Percentiles rank a stretch among this genome's conserved stretches.
These are phyloP conservation scores for Lordiphosa mommai DNA, from an alignment of 1,140 invertebrate species.

Conservation along the genomic window DNA sequence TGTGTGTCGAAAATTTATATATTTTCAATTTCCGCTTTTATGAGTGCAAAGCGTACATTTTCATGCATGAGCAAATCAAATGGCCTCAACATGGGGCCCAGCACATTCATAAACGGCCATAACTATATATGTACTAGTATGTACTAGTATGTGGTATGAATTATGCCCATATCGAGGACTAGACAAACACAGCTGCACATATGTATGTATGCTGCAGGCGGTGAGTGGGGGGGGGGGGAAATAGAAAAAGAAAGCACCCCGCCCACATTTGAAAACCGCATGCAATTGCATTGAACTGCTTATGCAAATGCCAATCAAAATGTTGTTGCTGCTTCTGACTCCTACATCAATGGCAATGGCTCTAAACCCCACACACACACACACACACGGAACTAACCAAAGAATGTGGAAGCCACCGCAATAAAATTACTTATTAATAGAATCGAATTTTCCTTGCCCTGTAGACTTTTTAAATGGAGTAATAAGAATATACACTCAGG, in stretches of 20 bases:
- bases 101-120: constrained; percentile 50
- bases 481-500: no score
- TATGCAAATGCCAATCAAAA: constrained; percentile 76
- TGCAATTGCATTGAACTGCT: constrained; percentile 72
- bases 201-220: constrained; percentile 30
- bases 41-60: constrained; percentile 60
- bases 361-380: constrained; percentile 8
- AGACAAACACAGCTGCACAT: constrained; percentile 23
- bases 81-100: constrained; percentile 24
- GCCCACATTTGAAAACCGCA: constrained; percentile 9
- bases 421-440: no score
- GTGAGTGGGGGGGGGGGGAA: constrained; percentile 17
- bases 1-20: constrained; percentile 56
- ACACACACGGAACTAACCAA: constrained; percentile 17
- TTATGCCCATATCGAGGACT: constrained; percentile 2
- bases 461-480: no score
- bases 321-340: constrained; percentile 31
- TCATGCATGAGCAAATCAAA: constrained; percentile 67
- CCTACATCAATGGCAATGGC: neutral
- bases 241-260: neutral
- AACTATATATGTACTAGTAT: constrained; percentile 34
- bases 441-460: no score
- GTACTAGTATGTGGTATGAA: neutral
- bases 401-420: constrained; percentile 7
- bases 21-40: constrained; percentile 72